Evolutionary conservation across 1,140 invertebrate species (phyloP).

Genomic region (Harlomillsia oculata): DNA sequence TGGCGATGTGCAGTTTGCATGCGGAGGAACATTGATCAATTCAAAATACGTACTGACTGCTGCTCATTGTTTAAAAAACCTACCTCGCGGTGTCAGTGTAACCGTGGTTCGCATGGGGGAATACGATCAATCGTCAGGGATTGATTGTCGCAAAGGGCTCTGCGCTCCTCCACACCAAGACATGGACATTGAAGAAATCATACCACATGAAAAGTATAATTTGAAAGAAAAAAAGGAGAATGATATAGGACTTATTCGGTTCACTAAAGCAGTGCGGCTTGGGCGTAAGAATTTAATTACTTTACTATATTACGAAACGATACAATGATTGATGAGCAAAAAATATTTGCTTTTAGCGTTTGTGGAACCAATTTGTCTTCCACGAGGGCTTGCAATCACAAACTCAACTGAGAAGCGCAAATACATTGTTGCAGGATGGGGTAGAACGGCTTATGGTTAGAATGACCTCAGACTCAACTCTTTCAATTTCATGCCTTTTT

Average conservation of each 20-base stretch:
- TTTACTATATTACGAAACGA: not conserved
- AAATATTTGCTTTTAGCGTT: slow-evolving; percentile 16
- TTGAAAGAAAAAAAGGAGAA: slow-evolving; percentile 25
- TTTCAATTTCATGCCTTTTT: not conserved
- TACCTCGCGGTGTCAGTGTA: no score
- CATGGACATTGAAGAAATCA: slow-evolving; percentile 46
- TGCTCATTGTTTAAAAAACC: not conserved
- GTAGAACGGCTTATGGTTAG: slow-evolving; percentile 28
- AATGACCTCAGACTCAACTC: not conserved
- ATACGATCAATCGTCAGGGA: slow-evolving; percentile 13
- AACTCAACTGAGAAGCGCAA: not conserved
- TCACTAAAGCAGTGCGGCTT: slow-evolving; percentile 17
- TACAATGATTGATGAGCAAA: not conserved
- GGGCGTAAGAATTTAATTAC: slow-evolving; percentile 13
- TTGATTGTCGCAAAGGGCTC: slow-evolving; percentile 15
- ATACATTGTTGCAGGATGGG: slow-evolving; percentile 33
- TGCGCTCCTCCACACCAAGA: slow-evolving; percentile 52
- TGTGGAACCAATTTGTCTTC: slow-evolving; percentile 33
- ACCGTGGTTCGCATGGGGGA: slow-evolving; percentile 17
- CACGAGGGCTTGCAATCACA: slow-evolving; percentile 12
- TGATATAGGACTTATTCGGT: slow-evolving; percentile 35
- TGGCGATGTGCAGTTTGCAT: slow-evolving; percentile 1
- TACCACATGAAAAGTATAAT: slow-evolving; percentile 42
- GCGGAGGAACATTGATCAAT: not conserved
- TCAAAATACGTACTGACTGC: not conserved